These are phyloP conservation scores for Palythoa grandiflora DNA, from an alignment of 92 coral and sea anemone species.

Conservation along the genomic window DNA sequence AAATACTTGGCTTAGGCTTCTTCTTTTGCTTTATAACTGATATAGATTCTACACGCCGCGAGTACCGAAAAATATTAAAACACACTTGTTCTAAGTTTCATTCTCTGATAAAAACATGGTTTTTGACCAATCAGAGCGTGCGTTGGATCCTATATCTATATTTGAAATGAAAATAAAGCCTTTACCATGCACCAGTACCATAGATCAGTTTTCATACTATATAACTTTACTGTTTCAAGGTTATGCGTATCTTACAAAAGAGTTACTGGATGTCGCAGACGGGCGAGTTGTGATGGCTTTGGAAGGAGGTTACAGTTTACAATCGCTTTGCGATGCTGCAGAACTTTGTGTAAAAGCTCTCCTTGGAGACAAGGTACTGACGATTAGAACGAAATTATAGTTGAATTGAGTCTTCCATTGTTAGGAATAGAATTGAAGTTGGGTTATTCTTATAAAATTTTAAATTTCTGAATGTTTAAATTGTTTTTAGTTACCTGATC, in stretches of 20 bases:
- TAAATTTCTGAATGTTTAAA: neutral
- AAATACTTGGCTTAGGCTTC: too few species aligned
- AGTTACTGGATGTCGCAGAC: constrained; percentile 93
- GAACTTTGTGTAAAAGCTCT: constrained; percentile 95
- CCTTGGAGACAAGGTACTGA: constrained; percentile 84
- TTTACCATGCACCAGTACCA: neutral
- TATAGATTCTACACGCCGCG: too few species aligned
- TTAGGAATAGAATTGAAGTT: neutral
- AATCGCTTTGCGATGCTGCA: constrained; percentile 95
- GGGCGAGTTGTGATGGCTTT: constrained; percentile 94
- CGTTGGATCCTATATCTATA: too few species aligned
- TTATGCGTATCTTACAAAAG: constrained; percentile 94
- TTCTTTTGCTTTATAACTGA: too few species aligned
- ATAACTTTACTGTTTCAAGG: constrained; percentile 56
- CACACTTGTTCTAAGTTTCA: too few species aligned
- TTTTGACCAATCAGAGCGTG: too few species aligned
- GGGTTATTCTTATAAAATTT: neutral
- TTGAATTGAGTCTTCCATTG: neutral
- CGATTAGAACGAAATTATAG: neutral
- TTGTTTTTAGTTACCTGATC: constrained; percentile 78
- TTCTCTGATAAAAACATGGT: too few species aligned
- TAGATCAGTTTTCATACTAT: neutral
- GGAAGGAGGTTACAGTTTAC: constrained; percentile 98
- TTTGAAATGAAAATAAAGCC: too few species aligned
- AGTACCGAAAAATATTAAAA: too few species aligned